Percentiles rank a stretch among this genome's conserved stretches.
These are phyloP conservation scores for Spilarctia lutea DNA, from an alignment of 2,888 invertebrate genomes.

Conservation along the genomic window DNA sequence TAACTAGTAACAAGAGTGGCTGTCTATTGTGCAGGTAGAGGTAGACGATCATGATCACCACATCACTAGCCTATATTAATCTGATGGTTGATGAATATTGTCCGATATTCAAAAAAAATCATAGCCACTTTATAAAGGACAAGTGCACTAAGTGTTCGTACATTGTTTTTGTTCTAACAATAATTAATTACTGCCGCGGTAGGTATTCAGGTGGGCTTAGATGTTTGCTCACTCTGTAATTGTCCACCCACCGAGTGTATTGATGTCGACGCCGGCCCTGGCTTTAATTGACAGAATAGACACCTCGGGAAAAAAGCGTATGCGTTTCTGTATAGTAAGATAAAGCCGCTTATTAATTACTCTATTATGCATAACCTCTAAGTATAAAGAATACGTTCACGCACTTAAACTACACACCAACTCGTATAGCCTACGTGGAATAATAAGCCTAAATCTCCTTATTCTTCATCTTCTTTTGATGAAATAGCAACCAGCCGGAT, in stretches of 20 bases:
- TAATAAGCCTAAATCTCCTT: no score
- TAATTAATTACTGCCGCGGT: slow-evolving; percentile 73
- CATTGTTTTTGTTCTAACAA: slow-evolving; percentile 79
- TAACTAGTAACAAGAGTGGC: not conserved
- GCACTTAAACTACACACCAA: not conserved
- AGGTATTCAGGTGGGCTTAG: slow-evolving; percentile 77
- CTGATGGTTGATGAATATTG: not conserved
- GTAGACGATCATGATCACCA: not conserved
- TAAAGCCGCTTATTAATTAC: slow-evolving; percentile 13
- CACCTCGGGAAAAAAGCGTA: slow-evolving; percentile 28
- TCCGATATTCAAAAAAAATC: slow-evolving; percentile 16
- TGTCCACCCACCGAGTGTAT: slow-evolving; percentile 76
- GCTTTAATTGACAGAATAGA: slow-evolving; percentile 51
- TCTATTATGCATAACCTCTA: slow-evolving; percentile 6
- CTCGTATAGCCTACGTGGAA: no score
- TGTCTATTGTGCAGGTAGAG: not conserved
- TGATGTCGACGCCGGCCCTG: slow-evolving; percentile 67
- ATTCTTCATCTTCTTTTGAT: no score
- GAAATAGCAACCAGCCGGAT: no score
- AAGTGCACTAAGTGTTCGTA: slow-evolving; percentile 71
- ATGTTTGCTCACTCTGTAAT: slow-evolving; percentile 78
- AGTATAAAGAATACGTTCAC: not conserved
- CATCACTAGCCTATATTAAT: not conserved
- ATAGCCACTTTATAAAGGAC: slow-evolving; percentile 67
- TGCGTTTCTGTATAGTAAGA: slow-evolving; percentile 9